Evolutionary conservation across 1,140 invertebrate genomes (phyloP).

Genomic region (Cheumatopsyche charites): DNA sequence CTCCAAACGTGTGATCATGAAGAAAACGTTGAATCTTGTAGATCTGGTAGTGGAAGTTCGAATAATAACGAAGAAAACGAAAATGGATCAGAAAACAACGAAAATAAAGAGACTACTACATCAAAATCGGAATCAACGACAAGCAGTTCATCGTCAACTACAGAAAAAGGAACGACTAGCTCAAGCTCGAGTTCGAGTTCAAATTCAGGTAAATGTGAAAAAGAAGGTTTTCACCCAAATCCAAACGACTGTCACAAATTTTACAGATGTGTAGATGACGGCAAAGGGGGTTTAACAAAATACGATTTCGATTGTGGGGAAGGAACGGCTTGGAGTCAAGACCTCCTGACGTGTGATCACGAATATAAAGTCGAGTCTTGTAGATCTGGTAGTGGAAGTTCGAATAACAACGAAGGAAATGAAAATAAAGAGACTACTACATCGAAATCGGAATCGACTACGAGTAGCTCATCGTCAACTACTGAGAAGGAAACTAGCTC

Average conservation of each 20-base stretch:
- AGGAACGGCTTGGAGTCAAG: conserved; percentile 70
- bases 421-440: background rate
- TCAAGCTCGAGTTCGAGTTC: conserved; percentile 30
- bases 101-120: conserved; percentile 9
- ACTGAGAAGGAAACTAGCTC: conserved; percentile 9
- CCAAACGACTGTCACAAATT: conserved; percentile 69
- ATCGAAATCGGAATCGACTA: background rate
- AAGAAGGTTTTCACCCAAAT: conserved; percentile 66
- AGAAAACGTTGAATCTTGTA: conserved; percentile 51
- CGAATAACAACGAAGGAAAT: background rate
- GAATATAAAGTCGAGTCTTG: conserved; percentile 51
- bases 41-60: conserved; percentile 28
- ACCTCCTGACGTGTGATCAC: conserved; percentile 66
- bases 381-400: conserved; percentile 46
- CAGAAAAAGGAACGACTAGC: conserved; percentile 30
- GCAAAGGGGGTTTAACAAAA: conserved; percentile 62
- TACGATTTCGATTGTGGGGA: conserved; percentile 70
- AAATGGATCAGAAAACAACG: background rate
- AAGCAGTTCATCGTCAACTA: conserved; percentile 39
- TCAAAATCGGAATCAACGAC: conserved; percentile 36
- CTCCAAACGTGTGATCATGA: conserved; percentile 53
- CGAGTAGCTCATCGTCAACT: background rate
- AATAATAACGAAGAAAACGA: conserved; percentile 20
- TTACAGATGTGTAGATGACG: conserved; percentile 70
- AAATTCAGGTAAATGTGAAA: conserved; percentile 46